A percentile compares a stretch with the other conserved stretches of the same genome.
phyloP scores from a whole-genome alignment of 2,797 vertebrate genomes.

The Enteromius afrohamiltoni region DNA sequence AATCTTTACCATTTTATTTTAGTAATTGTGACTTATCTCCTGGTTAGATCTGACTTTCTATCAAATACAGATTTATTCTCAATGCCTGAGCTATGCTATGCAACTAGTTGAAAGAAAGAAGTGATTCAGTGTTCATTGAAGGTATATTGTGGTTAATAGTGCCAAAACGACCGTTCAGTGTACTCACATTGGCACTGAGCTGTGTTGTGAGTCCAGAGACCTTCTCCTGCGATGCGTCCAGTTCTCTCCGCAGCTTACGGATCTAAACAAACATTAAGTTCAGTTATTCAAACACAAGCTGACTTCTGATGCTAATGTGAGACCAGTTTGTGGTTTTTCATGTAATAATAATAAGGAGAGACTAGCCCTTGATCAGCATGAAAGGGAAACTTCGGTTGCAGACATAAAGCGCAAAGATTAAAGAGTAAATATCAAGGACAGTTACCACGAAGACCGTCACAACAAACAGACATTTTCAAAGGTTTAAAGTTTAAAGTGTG shows the following conservation, averaged over 20 bases:
- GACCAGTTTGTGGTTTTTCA: conserved; percentile 23
- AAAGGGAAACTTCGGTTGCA: conserved; percentile 27
- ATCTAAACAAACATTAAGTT: conserved; percentile 69
- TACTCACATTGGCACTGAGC: conserved; percentile 87
- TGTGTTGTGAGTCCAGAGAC: conserved; percentile 88
- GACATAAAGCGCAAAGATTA: conserved; percentile 35
- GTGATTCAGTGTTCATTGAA: neutral
- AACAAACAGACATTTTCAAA: conserved; percentile 19
- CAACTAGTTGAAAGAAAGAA: neutral
- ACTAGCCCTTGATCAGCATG: conserved; percentile 35
- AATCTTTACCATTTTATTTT: neutral
- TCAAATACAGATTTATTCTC: neutral
- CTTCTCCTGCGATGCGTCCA: conserved; percentile 89
- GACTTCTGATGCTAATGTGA: conserved; percentile 26
- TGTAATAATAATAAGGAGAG: conserved; percentile 34
- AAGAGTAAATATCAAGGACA: conserved; percentile 36
- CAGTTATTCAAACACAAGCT: conserved; percentile 23
- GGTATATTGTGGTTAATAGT: neutral
- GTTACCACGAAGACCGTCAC: conserved; percentile 10
- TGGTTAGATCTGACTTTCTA: neutral
- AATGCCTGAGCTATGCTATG: neutral
- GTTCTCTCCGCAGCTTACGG: conserved; percentile 85
- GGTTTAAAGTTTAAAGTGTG: conserved; percentile 38
- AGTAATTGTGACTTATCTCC: neutral
- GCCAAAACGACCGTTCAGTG: neutral